A percentile compares a stretch with the other conserved stretches of the same genome.
Evolutionary conservation across 2,113 vertebrate genomes (phyloP).

Genomic region (Dicentrarchus labrax): DNA sequence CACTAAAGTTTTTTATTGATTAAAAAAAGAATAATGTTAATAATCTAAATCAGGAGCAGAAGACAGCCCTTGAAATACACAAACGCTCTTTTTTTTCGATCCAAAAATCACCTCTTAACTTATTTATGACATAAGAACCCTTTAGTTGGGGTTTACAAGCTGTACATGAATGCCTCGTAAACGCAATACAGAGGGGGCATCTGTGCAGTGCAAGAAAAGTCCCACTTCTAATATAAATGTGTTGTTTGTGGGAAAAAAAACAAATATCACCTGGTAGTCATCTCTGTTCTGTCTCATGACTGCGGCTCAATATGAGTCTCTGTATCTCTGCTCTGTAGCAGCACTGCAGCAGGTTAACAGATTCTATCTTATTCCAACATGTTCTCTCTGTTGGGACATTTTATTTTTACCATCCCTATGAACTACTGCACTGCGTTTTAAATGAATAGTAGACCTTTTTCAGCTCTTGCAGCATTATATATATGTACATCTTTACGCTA

Average conservation of each 20-base stretch:
- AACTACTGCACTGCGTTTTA: neutral
- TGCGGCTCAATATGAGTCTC: neutral
- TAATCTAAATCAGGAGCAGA: neutral
- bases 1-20: too few relatives aligned
- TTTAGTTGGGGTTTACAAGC: constrained; percentile 1
- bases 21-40: too few relatives aligned
- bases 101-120: neutral
- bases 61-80: neutral
- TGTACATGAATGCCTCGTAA: constrained; percentile 16
- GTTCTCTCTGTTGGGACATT: neutral
- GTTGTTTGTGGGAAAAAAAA: neutral
- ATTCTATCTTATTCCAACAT: neutral
- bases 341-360: neutral
- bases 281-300: constrained; percentile 22
- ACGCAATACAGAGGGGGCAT: neutral
- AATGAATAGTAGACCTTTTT: neutral
- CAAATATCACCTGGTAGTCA: constrained; percentile 42
- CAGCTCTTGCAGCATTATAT: neutral
- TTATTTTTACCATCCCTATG: neutral
- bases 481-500: neutral
- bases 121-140: neutral
- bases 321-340: neutral
- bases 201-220: neutral
- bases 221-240: constrained; percentile 35
- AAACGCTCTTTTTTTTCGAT: too few relatives aligned